Base-by-base conservation (phyloP, 2,797 vertebrate species). In the Synanceia verrucosa region DNA sequence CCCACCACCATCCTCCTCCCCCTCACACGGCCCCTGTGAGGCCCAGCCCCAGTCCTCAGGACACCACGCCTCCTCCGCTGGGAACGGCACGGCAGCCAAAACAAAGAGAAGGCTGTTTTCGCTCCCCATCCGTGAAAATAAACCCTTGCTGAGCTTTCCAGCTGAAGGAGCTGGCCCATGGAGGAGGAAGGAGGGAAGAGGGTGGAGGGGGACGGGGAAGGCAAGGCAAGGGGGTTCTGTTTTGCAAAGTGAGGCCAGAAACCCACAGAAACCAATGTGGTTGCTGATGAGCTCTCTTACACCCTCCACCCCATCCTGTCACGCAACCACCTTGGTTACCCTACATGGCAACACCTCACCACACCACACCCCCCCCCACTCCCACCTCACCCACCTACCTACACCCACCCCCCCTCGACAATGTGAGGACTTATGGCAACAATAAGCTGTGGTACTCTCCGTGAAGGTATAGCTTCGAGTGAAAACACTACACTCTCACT, bases 61-160 rank as follows among this genome's bases (percentile, higher is more conserved):
- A 86, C 85, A 78, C 80, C 19, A 58, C 65, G 61, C 82, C 89
- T 83, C 79, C 82, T 89, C 88, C 83, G 1, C 88, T 89, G 91
- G 86, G 89, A 89, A 82, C 59, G 52, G 77, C 64, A 66, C 85
- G 26, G 83, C 88, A 88, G 84, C 88, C 91, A 90, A 92, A 89
- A 93, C 91, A 93, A 93, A 91, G 87, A 89, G 65, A 83, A 63
- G 72, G 81, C 87, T 92, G 90, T 93, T 90, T 91, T 89, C 71
- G 41, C 84, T 86, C 88, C 81, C 84, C 87, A 76, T 86, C 88
- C 84, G 63, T 87, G 88, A 89, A 90, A 88, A 90, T 87, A 90
- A 89, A 90, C 86, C 83, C 82, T 85, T 1, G 46, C 83, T 47
- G 74, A 85, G 88, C 85, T 79, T 86, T 90, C 83, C 84, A 89